These are phyloP conservation scores for Amphipoea oculea DNA, from an alignment of 2,888 invertebrate genomes.

Conservation along the genomic window DNA sequence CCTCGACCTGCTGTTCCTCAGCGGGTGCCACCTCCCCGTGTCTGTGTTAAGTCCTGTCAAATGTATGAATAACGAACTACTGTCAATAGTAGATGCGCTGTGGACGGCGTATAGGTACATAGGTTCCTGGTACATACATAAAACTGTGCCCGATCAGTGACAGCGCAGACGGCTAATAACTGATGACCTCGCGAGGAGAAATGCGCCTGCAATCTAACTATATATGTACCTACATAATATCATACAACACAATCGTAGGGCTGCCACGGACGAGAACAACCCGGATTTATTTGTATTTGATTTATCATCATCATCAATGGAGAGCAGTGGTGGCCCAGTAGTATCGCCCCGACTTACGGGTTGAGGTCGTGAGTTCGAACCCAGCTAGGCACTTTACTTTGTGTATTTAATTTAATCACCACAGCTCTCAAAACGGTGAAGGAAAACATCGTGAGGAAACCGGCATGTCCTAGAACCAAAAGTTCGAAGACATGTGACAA, in stretches of 20 bases:
- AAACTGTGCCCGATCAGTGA: conserved; percentile 53
- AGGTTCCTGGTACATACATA: conserved; percentile 31
- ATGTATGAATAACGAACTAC: neutral
- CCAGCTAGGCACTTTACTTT: no score
- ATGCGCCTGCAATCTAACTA: conserved; percentile 58
- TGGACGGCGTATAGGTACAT: neutral
- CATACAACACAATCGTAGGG: conserved; percentile 57
- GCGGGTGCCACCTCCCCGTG: no score
- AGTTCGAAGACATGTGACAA: no score
- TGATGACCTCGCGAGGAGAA: conserved; percentile 64
- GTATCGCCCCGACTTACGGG: no score
- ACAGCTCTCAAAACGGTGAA: no score
- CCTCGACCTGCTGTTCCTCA: no score
- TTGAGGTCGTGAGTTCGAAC: no score
- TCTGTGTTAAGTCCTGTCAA: neutral
- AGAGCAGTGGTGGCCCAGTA: no score
- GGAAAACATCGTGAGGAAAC: no score
- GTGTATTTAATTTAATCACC: no score
- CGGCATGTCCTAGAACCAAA: no score
- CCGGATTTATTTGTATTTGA: conserved; percentile 15
- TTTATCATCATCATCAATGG: no score
- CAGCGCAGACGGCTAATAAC: conserved; percentile 55
- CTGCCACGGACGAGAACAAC: conserved; percentile 28
- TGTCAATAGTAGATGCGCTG: neutral
- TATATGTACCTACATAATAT: conserved; percentile 62